Evolutionary conservation across 2,888 invertebrate species (phyloP).

Genomic region (Drosophila leonis): DNA sequence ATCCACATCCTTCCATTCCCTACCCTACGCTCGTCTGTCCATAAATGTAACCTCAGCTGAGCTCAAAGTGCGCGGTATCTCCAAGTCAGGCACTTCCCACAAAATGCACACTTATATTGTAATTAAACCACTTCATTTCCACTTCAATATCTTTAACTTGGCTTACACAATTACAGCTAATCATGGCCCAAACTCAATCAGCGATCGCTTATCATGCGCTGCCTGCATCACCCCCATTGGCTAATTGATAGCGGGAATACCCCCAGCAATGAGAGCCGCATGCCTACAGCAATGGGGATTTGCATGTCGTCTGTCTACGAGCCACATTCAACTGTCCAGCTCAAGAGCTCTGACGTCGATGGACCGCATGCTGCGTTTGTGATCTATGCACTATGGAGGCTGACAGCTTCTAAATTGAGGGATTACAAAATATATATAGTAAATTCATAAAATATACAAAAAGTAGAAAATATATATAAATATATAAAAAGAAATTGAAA

Average conservation of each 20-base stretch:
- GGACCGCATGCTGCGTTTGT: constrained; percentile 42
- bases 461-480: no score
- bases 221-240: constrained; percentile 10
- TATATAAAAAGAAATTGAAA: no score
- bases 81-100: neutral
- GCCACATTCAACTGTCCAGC: constrained; percentile 25
- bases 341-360: constrained; percentile 7
- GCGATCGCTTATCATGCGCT: constrained; percentile 47
- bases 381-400: constrained; percentile 21
- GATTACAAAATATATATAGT: no score
- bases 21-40: neutral
- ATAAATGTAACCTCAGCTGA: neutral
- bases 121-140: neutral
- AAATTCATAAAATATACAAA: no score
- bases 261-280: constrained; percentile 21
- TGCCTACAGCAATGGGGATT: constrained; percentile 35
- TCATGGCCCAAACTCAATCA: constrained; percentile 66
- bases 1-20: neutral
- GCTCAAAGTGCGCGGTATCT: neutral
- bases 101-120: neutral
- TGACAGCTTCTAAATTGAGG: no score
- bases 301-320: constrained; percentile 28
- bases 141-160: neutral
- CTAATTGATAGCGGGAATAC: constrained; percentile 31
- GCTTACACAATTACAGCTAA: constrained; percentile 4